These are phyloP conservation scores for Coremacera marginata DNA, from an alignment of 2,888 invertebrate genomes.

Conservation along the genomic window DNA sequence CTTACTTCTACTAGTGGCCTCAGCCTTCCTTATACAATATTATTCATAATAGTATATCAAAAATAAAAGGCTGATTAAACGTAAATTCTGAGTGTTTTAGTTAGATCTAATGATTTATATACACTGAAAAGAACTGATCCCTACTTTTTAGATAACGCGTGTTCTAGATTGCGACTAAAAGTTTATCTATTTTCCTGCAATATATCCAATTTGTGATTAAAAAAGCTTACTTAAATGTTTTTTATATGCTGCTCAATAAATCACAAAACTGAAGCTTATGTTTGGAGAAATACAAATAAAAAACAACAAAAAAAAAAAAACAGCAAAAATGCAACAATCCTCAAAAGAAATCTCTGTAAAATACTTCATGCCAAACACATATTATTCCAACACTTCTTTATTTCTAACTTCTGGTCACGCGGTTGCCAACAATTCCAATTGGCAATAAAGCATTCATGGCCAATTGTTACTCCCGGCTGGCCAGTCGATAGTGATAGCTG, in stretches of 20 bases:
- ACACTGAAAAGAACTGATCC: too few species aligned
- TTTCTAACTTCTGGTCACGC: constrained; percentile 6
- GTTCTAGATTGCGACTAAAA: too few species aligned
- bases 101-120: too few species aligned
- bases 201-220: too few species aligned
- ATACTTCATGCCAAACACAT: background rate
- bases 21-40: too few species aligned
- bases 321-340: background rate
- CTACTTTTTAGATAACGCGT: too few species aligned
- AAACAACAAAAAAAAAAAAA: background rate
- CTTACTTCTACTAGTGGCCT: too few species aligned
- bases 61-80: too few species aligned
- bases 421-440: constrained; percentile 33
- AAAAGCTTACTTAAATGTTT: too few species aligned
- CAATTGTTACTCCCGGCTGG: constrained; percentile 17
- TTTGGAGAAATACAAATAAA: background rate
- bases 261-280: background rate
- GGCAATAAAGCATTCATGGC: constrained; percentile 41
- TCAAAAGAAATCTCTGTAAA: background rate
- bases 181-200: too few species aligned
- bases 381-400: constrained; percentile 15
- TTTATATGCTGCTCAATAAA: background rate
- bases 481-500: constrained; percentile 7
- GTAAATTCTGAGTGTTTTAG: too few species aligned
- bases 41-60: too few species aligned